Percentiles rank a stretch among this genome's conserved stretches.
Conservation (phyloP, 2,888 invertebrate genomes). For the Eucera pruinosa region DNA sequence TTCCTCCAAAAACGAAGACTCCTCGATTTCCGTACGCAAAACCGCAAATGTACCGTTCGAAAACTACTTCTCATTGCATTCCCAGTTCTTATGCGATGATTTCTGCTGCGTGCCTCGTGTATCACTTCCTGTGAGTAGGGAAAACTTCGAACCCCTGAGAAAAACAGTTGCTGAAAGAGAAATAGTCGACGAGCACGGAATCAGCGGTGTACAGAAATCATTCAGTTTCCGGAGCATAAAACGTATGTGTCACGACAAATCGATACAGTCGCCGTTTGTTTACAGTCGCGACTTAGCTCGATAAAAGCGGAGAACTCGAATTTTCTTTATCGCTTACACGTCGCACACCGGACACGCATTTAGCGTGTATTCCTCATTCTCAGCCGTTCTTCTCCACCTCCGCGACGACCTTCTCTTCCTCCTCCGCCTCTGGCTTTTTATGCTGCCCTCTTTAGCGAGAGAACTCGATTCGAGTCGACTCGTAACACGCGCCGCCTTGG, state of each 20-base stretch:
- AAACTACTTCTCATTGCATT: neutral
- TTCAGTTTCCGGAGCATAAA: slow-evolving; percentile 22
- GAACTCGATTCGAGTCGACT: slow-evolving; percentile 59
- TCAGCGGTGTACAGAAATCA: slow-evolving; percentile 55
- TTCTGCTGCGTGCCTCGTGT: slow-evolving; percentile 31
- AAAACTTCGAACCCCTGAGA: neutral
- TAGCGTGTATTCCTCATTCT: slow-evolving; percentile 10
- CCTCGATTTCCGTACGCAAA: neutral
- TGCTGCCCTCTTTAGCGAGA: slow-evolving; percentile 52
- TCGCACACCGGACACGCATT: slow-evolving; percentile 14
- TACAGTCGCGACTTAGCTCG: slow-evolving; percentile 43
- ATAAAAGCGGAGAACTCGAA: slow-evolving; percentile 9
- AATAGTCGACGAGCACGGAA: neutral
- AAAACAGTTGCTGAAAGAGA: neutral
- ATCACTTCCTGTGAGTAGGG: slow-evolving; percentile 23
- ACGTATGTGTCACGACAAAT: slow-evolving; percentile 48
- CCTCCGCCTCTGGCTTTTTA: slow-evolving; percentile 36
- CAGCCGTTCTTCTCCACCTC: slow-evolving; percentile 24
- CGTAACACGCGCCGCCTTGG: slow-evolving; percentile 61
- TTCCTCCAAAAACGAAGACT: neutral
- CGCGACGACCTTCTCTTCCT: slow-evolving; percentile 36
- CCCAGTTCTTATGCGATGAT: slow-evolving; percentile 24
- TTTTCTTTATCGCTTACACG: slow-evolving; percentile 45
- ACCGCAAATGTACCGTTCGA: slow-evolving; percentile 19
- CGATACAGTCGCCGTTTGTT: slow-evolving; percentile 68